Conservation (phyloP, 2,888 invertebrate genomes). For the Phorcus lineatus region DNA sequence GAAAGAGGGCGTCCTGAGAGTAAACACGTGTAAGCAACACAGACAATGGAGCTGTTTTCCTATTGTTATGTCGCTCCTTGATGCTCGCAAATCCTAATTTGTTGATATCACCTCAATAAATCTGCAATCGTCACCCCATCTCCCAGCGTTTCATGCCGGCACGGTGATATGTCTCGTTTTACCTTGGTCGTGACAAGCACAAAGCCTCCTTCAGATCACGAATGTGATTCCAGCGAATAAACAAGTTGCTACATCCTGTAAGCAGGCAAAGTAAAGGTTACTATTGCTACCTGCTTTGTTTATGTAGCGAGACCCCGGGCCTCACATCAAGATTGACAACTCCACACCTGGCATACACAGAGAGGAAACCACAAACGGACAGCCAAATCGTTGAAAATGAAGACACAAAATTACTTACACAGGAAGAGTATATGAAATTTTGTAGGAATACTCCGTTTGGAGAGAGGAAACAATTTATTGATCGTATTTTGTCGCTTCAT, state of each 20-base stretch:
- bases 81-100: constrained; percentile 21
- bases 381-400: no score
- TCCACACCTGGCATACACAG: neutral
- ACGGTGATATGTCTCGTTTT: constrained; percentile 19
- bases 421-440: no score
- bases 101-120: constrained; percentile 21
- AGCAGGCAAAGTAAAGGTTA: constrained; percentile 17
- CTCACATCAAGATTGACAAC: neutral
- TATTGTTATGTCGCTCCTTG: constrained; percentile 2
- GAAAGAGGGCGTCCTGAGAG: no score
- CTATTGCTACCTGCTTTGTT: constrained; percentile 11
- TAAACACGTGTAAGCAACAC: neutral
- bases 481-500: no score
- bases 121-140: constrained; percentile 15
- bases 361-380: neutral
- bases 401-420: no score
- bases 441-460: no score
- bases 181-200: neutral
- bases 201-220: neutral
- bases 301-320: neutral
- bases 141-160: constrained; percentile 2
- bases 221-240: constrained; percentile 15
- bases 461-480: no score
- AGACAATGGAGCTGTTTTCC: constrained; percentile 7
- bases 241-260: constrained; percentile 20